Evolutionary conservation across 2,888 invertebrate species (phyloP), one percentile per base, ranked within the genome.

Genomic region (Hydrotaea diabolus): DNA sequence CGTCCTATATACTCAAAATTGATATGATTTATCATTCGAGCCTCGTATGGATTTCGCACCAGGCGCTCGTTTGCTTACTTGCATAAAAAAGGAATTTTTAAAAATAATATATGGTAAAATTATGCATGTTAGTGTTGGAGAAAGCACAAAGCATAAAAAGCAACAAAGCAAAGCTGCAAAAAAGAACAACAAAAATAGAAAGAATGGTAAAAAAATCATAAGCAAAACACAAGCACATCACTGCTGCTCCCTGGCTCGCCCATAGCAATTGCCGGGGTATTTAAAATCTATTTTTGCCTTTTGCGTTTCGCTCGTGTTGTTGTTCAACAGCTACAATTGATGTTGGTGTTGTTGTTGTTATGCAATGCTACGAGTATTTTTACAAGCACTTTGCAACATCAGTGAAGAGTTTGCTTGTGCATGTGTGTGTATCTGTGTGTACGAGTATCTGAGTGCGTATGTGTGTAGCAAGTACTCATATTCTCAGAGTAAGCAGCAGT

Each of bases 31-130:
- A 39, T 1, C 64, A 39, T 4, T 17, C 39, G 9, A 7, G 9
- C 64, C 36, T 64, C 64, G n/a, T 64, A 36, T 43, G 43, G 15
- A 64, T 9, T 64, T 64, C 19, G 8, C 39, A 15, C 31, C 31
- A 8, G 36, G 49, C 55, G 31, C 26, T 62, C 8, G 66, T 55
- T 78, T 72, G 77, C 83, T 74, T 77, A 19, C 62, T 80, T 15
- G 77, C 72, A 78, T 55, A 66, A 80, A 77, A 79, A 31, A 31
- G 9, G 3, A 49, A 69, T 77, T 75, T 17, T 75, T 19, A 77
- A 83, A 80, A 79, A 77, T 84, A 81, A 84, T 81, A 69, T 81
- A 84, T 81, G 84, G 66, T 53, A 81, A 84, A 81, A 73, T 84
- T 84, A 84, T 84, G 84, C 84, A 81, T 79, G 78, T 73, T 36